phyloP scores from a whole-genome alignment of 1,140 invertebrate species.

The Choristoneura fumiferana region DNA sequence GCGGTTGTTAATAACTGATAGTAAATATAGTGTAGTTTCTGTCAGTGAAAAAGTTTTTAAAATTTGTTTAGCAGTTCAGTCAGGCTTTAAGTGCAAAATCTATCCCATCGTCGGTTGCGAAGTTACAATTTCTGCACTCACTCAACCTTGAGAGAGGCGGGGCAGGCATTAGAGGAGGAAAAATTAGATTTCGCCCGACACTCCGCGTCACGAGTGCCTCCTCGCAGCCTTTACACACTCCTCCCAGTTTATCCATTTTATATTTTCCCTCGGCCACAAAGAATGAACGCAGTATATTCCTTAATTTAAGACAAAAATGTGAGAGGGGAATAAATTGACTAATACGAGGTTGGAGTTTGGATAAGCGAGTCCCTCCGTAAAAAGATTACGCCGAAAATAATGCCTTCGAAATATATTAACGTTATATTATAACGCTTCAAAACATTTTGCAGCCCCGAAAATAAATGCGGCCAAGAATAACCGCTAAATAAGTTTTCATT shows the following conservation, averaged over 20 bases:
- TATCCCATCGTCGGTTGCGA: slow-evolving; percentile 28
- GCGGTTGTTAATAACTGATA: no score
- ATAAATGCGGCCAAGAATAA: slow-evolving; percentile 7
- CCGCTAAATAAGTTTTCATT: background rate
- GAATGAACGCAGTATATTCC: slow-evolving; percentile 43
- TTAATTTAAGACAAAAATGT: slow-evolving; percentile 39
- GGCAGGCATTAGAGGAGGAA: slow-evolving; percentile 59
- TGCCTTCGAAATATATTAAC: slow-evolving; percentile 16
- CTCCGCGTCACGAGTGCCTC: slow-evolving; percentile 38
- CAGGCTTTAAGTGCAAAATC: slow-evolving; percentile 3
- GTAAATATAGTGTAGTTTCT: no score
- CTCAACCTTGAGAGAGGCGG: slow-evolving; percentile 56
- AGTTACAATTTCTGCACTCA: slow-evolving; percentile 68
- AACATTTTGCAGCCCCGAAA: slow-evolving; percentile 1
- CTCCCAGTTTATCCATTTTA: slow-evolving; percentile 58
- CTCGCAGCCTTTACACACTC: slow-evolving; percentile 48
- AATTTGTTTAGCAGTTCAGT: background rate
- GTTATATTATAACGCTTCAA: slow-evolving; percentile 8
- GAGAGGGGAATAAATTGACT: slow-evolving; percentile 22
- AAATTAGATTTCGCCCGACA: slow-evolving; percentile 74
- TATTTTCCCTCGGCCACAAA: slow-evolving; percentile 41
- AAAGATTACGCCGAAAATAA: slow-evolving; percentile 6
- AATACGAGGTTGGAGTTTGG: slow-evolving; percentile 21
- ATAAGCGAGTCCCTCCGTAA: slow-evolving; percentile 16
- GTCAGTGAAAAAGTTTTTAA: no score